Base-by-base conservation (phyloP, 1,140 invertebrate species). In the Drosophila gunungcola region DNA sequence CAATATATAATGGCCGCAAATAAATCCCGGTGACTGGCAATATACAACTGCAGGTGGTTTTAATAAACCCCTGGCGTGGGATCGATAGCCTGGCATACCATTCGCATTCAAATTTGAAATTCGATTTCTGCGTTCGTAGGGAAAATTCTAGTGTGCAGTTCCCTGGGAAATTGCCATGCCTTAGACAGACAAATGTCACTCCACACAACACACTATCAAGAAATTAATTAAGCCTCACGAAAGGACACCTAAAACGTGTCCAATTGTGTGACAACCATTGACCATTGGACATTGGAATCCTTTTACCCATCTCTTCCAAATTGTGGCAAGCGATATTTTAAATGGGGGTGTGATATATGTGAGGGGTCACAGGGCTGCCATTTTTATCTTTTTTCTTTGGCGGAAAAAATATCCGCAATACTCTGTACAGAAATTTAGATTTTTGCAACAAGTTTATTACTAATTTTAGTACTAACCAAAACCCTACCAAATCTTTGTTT, bases 241-340 rank as follows among this genome's bases (percentile, higher is more conserved):
- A 48, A 49, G 43, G 43, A 42, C 46, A 45, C 12, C 48, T 51
- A 63, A 64, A 76, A 46, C 36, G n/a, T 54, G 34, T 61, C 58
- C 49, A 70, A 46, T 51, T 61, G 51, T 21, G n/a, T 57, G 69
- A 53, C 11, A 63, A 36, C 25, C 38, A 34, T 49, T 60, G 51
- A 29, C 63, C 67, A 27, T 38, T 62, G 42, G 53, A 65, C 46
- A 81, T 52, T 67, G 48, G 56, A 85, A 85, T 74, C 63, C 70
- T 36, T 65, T 80, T 42, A 65, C 7, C 1, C 12, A 27, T 53
- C 36, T 10, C 3, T 43, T 10, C 11, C 1, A 3, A 49, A 39
- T 52, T n/a, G 38, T 38, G 1, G 27, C 36, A 25, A 27, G 10
- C 11, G 21, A 1, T 10, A 3, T 34, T 34, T 51, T 32, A 32